phyloP scores from a whole-genome alignment of 2,113 vertebrate species.

The Bubo scandiacus region DNA sequence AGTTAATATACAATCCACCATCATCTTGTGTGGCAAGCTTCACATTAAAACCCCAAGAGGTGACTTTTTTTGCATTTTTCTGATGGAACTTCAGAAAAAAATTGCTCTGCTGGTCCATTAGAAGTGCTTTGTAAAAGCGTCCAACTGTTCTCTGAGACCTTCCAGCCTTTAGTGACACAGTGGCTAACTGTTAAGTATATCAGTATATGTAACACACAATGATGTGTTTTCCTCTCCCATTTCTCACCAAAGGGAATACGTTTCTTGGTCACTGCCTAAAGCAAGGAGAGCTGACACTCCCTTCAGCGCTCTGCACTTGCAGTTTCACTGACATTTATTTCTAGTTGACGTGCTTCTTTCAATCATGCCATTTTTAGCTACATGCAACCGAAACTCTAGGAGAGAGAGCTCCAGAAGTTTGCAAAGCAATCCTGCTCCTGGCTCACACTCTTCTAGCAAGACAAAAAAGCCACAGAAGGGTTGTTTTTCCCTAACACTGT shows the following conservation, averaged over 20 bases:
- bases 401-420: background rate
- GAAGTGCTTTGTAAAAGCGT: background rate
- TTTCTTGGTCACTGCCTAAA: background rate
- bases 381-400: background rate
- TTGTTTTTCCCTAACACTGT: background rate
- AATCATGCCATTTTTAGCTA: background rate
- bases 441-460: background rate
- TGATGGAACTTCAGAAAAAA: background rate
- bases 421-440: background rate
- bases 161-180: background rate
- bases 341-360: background rate
- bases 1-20: background rate
- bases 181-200: background rate
- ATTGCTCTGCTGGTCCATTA: background rate
- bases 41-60: background rate
- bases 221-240: background rate
- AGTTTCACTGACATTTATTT: background rate
- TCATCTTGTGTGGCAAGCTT: background rate
- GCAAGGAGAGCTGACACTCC: background rate
- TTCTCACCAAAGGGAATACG: background rate
- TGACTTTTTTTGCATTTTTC: background rate
- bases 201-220: background rate
- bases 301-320: background rate
- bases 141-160: background rate
- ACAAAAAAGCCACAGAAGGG: background rate